phyloP scores from a whole-genome alignment of 2,113 vertebrate species.

The Eurystomus gularis region DNA sequence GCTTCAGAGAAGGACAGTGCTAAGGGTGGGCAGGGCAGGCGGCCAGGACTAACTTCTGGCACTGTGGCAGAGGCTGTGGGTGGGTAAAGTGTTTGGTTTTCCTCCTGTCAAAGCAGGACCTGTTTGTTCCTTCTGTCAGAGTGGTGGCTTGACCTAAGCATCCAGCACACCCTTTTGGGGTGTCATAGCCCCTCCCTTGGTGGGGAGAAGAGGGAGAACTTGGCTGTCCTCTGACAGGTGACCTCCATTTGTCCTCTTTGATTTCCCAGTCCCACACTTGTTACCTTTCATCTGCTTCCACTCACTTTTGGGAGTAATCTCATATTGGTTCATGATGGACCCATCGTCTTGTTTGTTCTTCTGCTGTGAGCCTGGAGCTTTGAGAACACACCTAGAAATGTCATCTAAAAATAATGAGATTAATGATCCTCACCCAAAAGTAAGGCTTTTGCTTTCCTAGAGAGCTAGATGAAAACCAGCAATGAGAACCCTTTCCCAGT shows the following conservation, averaged over 20 bases:
- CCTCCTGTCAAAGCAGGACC: background rate
- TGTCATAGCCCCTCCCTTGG: background rate
- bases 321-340: accelerated
- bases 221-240: background rate
- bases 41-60: too few species aligned
- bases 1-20: background rate
- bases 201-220: background rate
- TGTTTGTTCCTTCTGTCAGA: background rate
- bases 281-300: background rate
- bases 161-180: too few species aligned
- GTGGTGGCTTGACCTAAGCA: background rate
- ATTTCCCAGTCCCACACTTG: accelerated
- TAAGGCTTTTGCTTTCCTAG: background rate
- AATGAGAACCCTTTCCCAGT: background rate
- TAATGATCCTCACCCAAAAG: background rate
- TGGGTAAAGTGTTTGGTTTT: background rate
- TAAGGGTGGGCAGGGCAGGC: background rate
- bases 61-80: background rate
- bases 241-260: background rate
- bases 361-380: background rate
- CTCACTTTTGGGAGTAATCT: background rate
- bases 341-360: background rate
- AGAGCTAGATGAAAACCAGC: background rate
- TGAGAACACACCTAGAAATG: background rate
- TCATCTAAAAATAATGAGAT: background rate